Percentiles rank a stretch among this genome's conserved stretches.
Conservation (phyloP, 2,113 vertebrate species). For the Laterallus jamaicensis region DNA sequence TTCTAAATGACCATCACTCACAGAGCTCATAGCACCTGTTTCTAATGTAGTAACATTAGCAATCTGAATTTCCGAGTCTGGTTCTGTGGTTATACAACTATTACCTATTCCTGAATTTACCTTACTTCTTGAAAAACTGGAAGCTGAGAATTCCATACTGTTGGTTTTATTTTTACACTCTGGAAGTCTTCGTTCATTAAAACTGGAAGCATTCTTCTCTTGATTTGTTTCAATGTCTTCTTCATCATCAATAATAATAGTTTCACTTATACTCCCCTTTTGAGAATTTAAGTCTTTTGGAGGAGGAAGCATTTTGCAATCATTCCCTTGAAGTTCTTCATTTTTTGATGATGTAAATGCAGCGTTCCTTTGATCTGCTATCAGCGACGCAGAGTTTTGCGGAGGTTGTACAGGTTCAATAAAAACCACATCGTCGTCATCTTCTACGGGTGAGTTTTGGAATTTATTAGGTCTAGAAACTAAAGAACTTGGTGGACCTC, state of each 20-base stretch:
- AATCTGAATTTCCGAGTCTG: slow-evolving; percentile 95
- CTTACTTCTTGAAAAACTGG: slow-evolving; percentile 85
- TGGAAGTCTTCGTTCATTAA: slow-evolving; percentile 75
- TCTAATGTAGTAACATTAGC: slow-evolving; percentile 97
- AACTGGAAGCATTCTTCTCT: slow-evolving; percentile 80
- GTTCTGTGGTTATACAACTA: slow-evolving; percentile 92
- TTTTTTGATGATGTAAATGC: slow-evolving; percentile 75
- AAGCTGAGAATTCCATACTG: slow-evolving; percentile 80
- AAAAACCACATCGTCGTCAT: slow-evolving; percentile 93
- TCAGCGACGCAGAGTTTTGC: slow-evolving; percentile 62
- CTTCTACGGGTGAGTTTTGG: slow-evolving; percentile 76
- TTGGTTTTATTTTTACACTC: slow-evolving; percentile 80
- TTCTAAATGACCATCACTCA: slow-evolving; percentile 76
- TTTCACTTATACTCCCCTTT: slow-evolving; percentile 86
- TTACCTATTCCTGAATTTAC: slow-evolving; percentile 80
- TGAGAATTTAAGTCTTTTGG: slow-evolving; percentile 78
- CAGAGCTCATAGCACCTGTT: slow-evolving; percentile 75
- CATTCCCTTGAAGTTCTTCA: slow-evolving; percentile 78
- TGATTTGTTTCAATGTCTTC: slow-evolving; percentile 85
- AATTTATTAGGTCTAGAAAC: slow-evolving; percentile 79
- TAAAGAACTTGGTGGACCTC: slow-evolving; percentile 74
- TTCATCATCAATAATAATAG: slow-evolving; percentile 98
- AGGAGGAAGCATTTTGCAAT: slow-evolving; percentile 76
- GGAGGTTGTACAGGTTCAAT: slow-evolving; percentile 83
- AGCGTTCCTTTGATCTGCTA: slow-evolving; percentile 72